Conservation (phyloP, 30 jellyfish, hydroid and myxozoan species). For the Chironex yamaguchii region DNA sequence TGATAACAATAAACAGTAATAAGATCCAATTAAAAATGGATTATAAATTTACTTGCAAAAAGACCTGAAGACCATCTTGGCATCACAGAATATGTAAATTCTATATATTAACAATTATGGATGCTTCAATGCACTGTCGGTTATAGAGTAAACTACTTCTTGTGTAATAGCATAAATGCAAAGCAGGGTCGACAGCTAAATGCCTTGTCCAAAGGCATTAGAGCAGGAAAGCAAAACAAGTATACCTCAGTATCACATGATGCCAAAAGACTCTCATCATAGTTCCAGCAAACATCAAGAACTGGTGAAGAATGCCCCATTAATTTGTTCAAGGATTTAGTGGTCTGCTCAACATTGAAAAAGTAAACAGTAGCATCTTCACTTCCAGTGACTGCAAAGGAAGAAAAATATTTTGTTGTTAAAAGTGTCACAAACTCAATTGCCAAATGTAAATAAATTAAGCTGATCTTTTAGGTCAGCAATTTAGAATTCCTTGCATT, state of each 20-base stretch:
- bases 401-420: too few relatives aligned
- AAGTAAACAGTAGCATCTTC: slow-evolving; percentile 92
- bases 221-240: background rate
- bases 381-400: slow-evolving; percentile 96
- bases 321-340: slow-evolving; percentile 78
- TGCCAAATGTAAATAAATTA: too few relatives aligned
- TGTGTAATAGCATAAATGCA: background rate
- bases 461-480: too few relatives aligned
- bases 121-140: background rate
- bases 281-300: slow-evolving; percentile 98
- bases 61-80: too few relatives aligned
- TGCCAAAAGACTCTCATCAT: slow-evolving; percentile 92
- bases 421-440: too few relatives aligned
- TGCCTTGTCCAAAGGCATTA: too few relatives aligned
- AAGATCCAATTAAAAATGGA: too few relatives aligned
- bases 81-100: too few relatives aligned
- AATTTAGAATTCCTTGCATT: too few relatives aligned
- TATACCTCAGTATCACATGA: slow-evolving; percentile 93
- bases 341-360: slow-evolving; percentile 82
- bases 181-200: background rate
- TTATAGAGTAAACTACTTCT: background rate
- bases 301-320: slow-evolving; percentile 97
- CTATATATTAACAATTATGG: background rate
- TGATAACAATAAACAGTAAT: too few relatives aligned
- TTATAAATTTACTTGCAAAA: too few relatives aligned